Evolutionary conservation across 2,797 vertebrate species (phyloP).

Genomic region (Coranthus polyacanthus): DNA sequence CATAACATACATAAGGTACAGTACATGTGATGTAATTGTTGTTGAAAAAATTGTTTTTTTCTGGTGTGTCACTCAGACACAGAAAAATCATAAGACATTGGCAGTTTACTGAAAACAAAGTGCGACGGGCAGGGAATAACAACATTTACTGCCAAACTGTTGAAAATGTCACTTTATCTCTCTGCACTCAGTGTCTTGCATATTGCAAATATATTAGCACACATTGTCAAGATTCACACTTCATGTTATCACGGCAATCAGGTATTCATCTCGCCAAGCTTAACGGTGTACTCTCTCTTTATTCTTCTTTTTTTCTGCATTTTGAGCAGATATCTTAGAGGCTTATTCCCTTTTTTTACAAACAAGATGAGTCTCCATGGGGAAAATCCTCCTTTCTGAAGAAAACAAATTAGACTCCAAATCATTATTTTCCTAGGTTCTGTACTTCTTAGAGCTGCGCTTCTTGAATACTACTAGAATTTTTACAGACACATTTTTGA

Average conservation of each 20-base stretch:
- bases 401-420: conserved; percentile 66
- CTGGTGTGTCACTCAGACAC: background rate
- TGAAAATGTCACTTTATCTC: conserved; percentile 42
- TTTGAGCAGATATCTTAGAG: conserved; percentile 57
- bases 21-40: no score
- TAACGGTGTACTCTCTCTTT: conserved; percentile 36
- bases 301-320: conserved; percentile 33
- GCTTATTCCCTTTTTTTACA: conserved; percentile 51
- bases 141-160: conserved; percentile 31
- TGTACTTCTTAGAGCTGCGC: conserved; percentile 42
- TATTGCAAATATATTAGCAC: conserved; percentile 69
- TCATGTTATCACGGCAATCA: conserved; percentile 53
- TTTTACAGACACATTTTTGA: conserved; percentile 29
- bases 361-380: conserved; percentile 53
- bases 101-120: conserved; percentile 25
- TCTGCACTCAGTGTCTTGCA: conserved; percentile 30
- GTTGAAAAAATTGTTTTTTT: background rate
- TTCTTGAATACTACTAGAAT: conserved; percentile 36
- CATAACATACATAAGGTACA: background rate
- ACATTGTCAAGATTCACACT: conserved; percentile 57
- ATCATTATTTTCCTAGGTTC: conserved; percentile 52
- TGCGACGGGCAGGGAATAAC: conserved; percentile 12
- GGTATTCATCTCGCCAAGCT: conserved; percentile 54
- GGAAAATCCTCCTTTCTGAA: conserved; percentile 54
- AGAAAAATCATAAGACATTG: conserved; percentile 4